Evolutionary conservation across 53 echinoderm and acorn worm species (phyloP), one percentile per base, ranked within the genome.

Genomic region (Pentamera pediparva): DNA sequence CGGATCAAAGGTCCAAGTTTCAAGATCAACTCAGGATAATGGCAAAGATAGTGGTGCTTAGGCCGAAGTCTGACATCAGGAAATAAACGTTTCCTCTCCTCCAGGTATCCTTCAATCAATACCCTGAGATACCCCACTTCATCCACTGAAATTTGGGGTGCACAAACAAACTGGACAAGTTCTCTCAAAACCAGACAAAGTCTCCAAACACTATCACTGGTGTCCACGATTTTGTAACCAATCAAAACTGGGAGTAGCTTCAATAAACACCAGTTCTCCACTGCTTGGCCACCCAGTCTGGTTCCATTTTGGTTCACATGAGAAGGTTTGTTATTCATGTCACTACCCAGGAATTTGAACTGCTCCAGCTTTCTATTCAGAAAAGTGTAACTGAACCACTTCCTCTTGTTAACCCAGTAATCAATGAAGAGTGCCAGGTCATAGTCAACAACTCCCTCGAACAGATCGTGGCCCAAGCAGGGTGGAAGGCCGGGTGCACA

Each of bases 1-100:
- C 82, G 35, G 17, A 82, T 87, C 3, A 87, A 59, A 18, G 82
- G 87, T 10, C 87, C 87, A 71, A 78, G 70, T 37, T 82, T 55
- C 24, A 87, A 22, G 32, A 78, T 87, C 36, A 87, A 54, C 6
- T 24, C 22, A 87, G 54, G 0, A 82, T 21, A 85, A 37, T 74
- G 85, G 6, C 26, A 52, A 32, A 86, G 55, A 56, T 49, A 86
- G 39, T 86, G 81, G 56, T 86, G 86, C 37, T 81, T 81, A 10
- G 86, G 86, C n/a, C 81, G 50, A 39, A 80, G 54, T 10, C 33
- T 39, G 20, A 18, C 31, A 35, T 61, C 73, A 20, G 80, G 86
- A 47, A 86, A 86, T 10, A 78, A n/a, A 37, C 56, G 40, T 4
- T 56, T 33, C 41, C 76, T 64, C n/a, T 27, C 38, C 39, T 65